phyloP scores from a whole-genome alignment of 2,797 vertebrate genomes.

The Calcarius lapponicus region DNA sequence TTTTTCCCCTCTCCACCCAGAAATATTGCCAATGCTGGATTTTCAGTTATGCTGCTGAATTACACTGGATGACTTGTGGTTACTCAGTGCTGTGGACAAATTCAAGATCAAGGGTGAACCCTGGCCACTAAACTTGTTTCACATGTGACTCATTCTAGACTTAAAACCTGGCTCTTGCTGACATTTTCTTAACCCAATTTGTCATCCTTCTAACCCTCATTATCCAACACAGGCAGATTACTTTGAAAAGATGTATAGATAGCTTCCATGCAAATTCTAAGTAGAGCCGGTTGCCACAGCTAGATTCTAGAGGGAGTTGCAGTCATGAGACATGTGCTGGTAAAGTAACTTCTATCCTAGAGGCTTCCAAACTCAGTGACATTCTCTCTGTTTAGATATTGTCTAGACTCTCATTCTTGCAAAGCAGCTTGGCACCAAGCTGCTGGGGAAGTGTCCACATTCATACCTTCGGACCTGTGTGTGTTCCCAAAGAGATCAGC shows the following conservation, averaged over 20 bases:
- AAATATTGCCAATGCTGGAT: neutral
- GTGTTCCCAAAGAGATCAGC: neutral
- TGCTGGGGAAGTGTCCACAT: neutral
- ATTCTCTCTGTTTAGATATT: neutral
- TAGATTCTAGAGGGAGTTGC: slow-evolving; percentile 15
- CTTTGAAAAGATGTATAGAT: slow-evolving; percentile 36
- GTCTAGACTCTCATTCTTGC: neutral
- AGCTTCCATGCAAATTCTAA: slow-evolving; percentile 31
- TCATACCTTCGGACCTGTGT: neutral
- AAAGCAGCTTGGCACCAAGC: neutral
- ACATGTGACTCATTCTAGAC: slow-evolving; percentile 40
- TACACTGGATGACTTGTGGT: neutral
- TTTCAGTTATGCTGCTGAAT: slow-evolving; percentile 13
- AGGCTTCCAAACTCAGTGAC: neutral
- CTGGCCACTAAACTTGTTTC: slow-evolving; percentile 35
- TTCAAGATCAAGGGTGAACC: slow-evolving; percentile 28
- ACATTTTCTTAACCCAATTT: slow-evolving; percentile 53
- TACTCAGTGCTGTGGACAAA: slow-evolving; percentile 20
- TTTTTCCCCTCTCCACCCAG: neutral
- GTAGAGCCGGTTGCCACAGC: slow-evolving; percentile 27
- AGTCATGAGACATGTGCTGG: neutral
- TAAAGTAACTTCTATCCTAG: neutral
- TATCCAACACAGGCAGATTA: slow-evolving; percentile 30
- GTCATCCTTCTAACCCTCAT: slow-evolving; percentile 26
- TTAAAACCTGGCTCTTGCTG: slow-evolving; percentile 44